Conservation (phyloP, 2,888 invertebrate genomes). For the Apeira syringaria region DNA sequence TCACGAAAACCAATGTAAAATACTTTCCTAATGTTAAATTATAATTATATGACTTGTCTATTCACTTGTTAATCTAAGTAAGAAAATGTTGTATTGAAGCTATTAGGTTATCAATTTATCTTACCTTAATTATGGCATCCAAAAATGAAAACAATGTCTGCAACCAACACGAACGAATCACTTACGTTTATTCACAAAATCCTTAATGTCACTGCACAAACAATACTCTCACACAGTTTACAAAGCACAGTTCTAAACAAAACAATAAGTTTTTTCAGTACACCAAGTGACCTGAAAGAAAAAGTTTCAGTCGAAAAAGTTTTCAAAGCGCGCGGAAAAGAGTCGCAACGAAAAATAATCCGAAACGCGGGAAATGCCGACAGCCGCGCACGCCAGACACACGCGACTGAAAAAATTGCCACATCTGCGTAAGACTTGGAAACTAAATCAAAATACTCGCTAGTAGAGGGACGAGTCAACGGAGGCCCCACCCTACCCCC, state of each 20-base stretch:
- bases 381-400: constrained; percentile 73
- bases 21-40: too few relatives aligned
- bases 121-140: constrained; percentile 77
- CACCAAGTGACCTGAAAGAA: constrained; percentile 51
- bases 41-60: too few relatives aligned
- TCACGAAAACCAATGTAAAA: too few relatives aligned
- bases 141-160: constrained; percentile 52
- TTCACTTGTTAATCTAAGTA: too few relatives aligned
- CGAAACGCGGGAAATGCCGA: constrained; percentile 56
- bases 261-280: constrained; percentile 33
- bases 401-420: constrained; percentile 82
- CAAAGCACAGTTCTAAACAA: constrained; percentile 42
- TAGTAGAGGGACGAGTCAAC: constrained; percentile 80
- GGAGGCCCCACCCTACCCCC: constrained; percentile 80
- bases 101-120: too few relatives aligned
- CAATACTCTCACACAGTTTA: constrained; percentile 33
- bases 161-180: constrained; percentile 47
- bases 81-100: too few relatives aligned
- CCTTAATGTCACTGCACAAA: constrained; percentile 54
- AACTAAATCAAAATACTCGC: constrained; percentile 83
- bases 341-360: constrained; percentile 43
- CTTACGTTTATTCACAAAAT: constrained; percentile 45
- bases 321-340: constrained; percentile 54
- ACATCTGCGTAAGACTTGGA: constrained; percentile 81
- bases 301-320: constrained; percentile 48